These are phyloP conservation scores for Clepsis dumicolana DNA, from an alignment of 2,888 invertebrate genomes.

Conservation along the genomic window DNA sequence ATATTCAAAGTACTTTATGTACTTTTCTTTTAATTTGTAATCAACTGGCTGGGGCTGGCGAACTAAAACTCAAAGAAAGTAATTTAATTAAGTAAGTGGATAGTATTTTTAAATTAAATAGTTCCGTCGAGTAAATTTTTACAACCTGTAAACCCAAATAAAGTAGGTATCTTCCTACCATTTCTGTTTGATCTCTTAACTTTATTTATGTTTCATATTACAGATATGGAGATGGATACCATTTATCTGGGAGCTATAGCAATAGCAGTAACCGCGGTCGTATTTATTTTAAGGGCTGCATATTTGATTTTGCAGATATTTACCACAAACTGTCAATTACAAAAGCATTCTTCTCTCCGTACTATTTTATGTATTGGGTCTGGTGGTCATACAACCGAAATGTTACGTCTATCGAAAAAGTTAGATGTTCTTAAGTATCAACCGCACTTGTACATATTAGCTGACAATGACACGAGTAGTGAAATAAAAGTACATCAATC, in stretches of 20 bases:
- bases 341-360: conserved; percentile 56
- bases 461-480: conserved; percentile 92
- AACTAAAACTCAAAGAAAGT: neutral
- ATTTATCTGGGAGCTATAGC: conserved; percentile 38
- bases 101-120: neutral
- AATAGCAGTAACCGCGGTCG: conserved; percentile 43
- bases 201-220: conserved; percentile 1
- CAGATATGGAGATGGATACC: conserved; percentile 17
- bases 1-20: no score
- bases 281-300: conserved; percentile 54
- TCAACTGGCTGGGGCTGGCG: neutral
- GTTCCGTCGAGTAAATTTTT: neutral
- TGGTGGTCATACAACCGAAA: conserved; percentile 98
- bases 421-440: conserved; percentile 88
- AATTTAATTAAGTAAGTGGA: neutral
- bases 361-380: conserved; percentile 90
- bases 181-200: neutral
- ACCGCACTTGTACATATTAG: conserved; percentile 92
- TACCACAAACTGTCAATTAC: conserved; percentile 58
- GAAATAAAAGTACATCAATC: conserved; percentile 87
- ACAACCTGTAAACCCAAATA: neutral
- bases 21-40: neutral
- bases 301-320: conserved; percentile 61
- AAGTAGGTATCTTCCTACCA: no score
- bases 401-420: conserved; percentile 90